Base-by-base conservation (phyloP, 2,888 invertebrate genomes). In the Agrypnus murinus region DNA sequence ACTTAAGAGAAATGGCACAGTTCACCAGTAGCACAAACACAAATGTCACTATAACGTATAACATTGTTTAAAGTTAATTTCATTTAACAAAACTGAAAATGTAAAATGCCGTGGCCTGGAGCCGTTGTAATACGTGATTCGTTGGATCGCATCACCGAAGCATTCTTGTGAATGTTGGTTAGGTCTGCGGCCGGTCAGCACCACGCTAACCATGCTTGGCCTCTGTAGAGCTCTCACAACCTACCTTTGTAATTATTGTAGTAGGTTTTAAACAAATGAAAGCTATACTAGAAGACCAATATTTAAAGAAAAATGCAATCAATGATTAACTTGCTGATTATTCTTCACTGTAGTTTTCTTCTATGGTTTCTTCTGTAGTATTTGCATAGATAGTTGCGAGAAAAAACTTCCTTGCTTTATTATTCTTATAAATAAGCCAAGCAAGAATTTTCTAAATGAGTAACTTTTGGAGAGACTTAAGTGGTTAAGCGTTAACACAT, bases 131-230 rank as follows among this genome's bases (percentile, higher is more conserved):
- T 59, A 67, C 70, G 71, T 48, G 53, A 70, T 25, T 63, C 64
- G 64, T 72, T 75, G 73, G 74, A 74, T 76, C 76, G 75, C 77
- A 79, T 78, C 74, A 78, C 77, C 77, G 77, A 69, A 60, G 72
- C 69, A 71, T 74, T 73, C 72, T 74, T 74, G 70, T 73, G 64
- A 75, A 74, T 74, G 69, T 58, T 72, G 58, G 66, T 60, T 72
- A 53, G 50, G 58, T 73, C 69, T 69, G 75, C 74, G 75, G 74
- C 74, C 78, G 79, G 78, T 77, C 78, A 77, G 77, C 78, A 76
- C 77, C 78, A 77, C 65, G 64, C 63, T 72, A 72, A 65, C 68
- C 74, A 66, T 66, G 69, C 68, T 73, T 70, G 65, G 72, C 71
- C 69, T 68, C 65, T 65, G 58, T 65, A 59, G 46, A 63, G 45